These are phyloP conservation scores for Phymatocera aterrima DNA, from an alignment of 2,888 invertebrate genomes.

Conservation along the genomic window DNA sequence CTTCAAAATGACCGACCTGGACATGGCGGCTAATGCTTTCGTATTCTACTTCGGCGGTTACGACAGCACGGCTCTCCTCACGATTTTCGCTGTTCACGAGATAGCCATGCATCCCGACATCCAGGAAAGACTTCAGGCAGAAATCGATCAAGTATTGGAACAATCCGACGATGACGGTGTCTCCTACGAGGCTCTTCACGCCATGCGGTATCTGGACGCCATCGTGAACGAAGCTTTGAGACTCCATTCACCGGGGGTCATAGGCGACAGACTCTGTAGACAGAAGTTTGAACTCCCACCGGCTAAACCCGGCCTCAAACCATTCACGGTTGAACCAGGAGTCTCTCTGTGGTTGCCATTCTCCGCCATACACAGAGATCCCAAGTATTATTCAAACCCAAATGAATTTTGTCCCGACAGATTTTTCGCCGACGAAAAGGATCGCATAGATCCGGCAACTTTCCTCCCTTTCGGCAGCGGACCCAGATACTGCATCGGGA, in stretches of 20 bases:
- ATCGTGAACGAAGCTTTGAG: constrained; percentile 71
- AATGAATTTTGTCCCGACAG: constrained; percentile 72
- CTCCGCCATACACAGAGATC: constrained; percentile 69
- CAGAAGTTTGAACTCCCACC: constrained; percentile 68
- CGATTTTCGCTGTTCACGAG: constrained; percentile 62
- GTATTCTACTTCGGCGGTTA: constrained; percentile 69
- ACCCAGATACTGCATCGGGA: constrained; percentile 64
- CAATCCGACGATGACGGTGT: constrained; percentile 66
- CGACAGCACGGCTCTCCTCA: constrained; percentile 60
- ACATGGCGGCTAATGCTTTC: constrained; percentile 75
- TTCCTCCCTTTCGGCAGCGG: constrained; percentile 64
- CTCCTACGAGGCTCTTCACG: constrained; percentile 73
- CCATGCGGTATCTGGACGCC: constrained; percentile 78
- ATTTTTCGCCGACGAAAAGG: constrained; percentile 68
- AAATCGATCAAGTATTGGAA: constrained; percentile 65
- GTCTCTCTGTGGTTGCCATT: constrained; percentile 66
- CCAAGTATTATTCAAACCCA: constrained; percentile 69
- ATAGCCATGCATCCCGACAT: constrained; percentile 61
- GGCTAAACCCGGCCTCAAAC: constrained; percentile 61
- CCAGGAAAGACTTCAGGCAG: constrained; percentile 62
- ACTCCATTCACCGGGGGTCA: constrained; percentile 58
- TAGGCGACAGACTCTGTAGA: constrained; percentile 65
- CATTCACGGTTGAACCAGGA: constrained; percentile 64
- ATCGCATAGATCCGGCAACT: constrained; percentile 53
- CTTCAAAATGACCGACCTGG: constrained; percentile 60